phyloP scores from a whole-genome alignment of 1,140 invertebrate species.

The Epicauta chinensis region DNA sequence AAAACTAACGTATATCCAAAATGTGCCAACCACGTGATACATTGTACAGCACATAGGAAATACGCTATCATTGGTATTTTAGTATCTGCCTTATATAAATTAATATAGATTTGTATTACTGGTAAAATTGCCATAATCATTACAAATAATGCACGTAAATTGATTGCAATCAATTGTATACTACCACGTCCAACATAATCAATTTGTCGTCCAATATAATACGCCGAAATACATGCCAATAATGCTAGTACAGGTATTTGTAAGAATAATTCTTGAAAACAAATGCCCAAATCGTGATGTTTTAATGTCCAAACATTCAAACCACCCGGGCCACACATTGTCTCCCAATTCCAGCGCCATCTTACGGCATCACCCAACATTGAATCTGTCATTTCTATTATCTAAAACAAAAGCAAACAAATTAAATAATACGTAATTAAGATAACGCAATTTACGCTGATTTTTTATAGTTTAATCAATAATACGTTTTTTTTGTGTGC shows the following conservation, averaged over 20 bases:
- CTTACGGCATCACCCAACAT: slow-evolving; percentile 5
- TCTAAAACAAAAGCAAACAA: neutral
- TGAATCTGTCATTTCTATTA: slow-evolving; percentile 1
- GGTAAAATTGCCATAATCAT: slow-evolving; percentile 57
- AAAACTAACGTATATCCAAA: slow-evolving; percentile 65
- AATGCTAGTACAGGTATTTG: slow-evolving; percentile 59
- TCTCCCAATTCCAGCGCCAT: slow-evolving; percentile 61
- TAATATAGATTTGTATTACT: slow-evolving; percentile 55
- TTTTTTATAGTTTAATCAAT: no score
- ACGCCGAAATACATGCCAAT: slow-evolving; percentile 66
- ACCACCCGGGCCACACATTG: slow-evolving; percentile 62
- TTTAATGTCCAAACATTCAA: slow-evolving; percentile 57
- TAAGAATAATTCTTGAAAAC: slow-evolving; percentile 72
- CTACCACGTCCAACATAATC: slow-evolving; percentile 50
- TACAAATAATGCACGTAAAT: slow-evolving; percentile 54
- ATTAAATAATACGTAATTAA: no score
- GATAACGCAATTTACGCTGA: no score
- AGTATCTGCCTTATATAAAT: slow-evolving; percentile 34
- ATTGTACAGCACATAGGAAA: slow-evolving; percentile 59
- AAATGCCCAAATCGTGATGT: slow-evolving; percentile 67
- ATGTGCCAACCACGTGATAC: slow-evolving; percentile 73
- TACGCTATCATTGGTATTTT: slow-evolving; percentile 55
- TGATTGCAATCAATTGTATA: slow-evolving; percentile 54
- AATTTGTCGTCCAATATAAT: slow-evolving; percentile 62
- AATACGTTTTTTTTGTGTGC: no score